Evolutionary conservation across 1,140 invertebrate species (phyloP).

Genomic region (Drosophila obscura): DNA sequence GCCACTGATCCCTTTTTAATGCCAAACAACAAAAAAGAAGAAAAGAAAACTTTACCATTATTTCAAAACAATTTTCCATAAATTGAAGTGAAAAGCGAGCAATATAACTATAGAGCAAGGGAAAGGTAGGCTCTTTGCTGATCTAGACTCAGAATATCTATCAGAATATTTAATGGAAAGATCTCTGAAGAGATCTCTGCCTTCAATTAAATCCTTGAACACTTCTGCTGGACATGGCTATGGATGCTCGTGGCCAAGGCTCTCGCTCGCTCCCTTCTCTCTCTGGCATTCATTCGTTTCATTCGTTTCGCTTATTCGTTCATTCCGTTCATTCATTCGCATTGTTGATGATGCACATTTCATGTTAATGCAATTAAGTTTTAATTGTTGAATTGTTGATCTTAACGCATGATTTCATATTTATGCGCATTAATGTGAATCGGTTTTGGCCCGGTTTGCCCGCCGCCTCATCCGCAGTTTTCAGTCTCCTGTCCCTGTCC

Average conservation of each 20-base stretch:
- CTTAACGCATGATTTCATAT: constrained; percentile 83
- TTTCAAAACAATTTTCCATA: constrained; percentile 81
- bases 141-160: too few relatives aligned
- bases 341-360: constrained; percentile 81
- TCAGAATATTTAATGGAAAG: not conserved
- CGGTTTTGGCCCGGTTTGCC: constrained; percentile 26
- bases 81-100: constrained; percentile 63
- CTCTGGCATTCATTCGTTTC: too few relatives aligned
- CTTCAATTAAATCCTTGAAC: too few relatives aligned
- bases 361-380: constrained; percentile 83
- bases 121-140: too few relatives aligned
- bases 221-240: too few relatives aligned
- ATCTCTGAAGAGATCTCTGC: too few relatives aligned
- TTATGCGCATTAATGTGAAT: constrained; percentile 81
- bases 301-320: too few relatives aligned
- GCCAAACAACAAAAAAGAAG: constrained; percentile 26
- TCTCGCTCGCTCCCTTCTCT: too few relatives aligned
- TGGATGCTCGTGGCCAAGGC: too few relatives aligned
- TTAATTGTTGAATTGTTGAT: constrained; percentile 83
- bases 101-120: constrained; percentile 16
- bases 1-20: constrained; percentile 75
- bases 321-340: constrained; percentile 36
- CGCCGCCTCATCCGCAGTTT: not conserved
- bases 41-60: constrained; percentile 64
- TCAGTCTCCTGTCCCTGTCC: too few relatives aligned